Evolutionary conservation across 2,888 invertebrate species (phyloP).

Genomic region (Strigamia maritima): DNA sequence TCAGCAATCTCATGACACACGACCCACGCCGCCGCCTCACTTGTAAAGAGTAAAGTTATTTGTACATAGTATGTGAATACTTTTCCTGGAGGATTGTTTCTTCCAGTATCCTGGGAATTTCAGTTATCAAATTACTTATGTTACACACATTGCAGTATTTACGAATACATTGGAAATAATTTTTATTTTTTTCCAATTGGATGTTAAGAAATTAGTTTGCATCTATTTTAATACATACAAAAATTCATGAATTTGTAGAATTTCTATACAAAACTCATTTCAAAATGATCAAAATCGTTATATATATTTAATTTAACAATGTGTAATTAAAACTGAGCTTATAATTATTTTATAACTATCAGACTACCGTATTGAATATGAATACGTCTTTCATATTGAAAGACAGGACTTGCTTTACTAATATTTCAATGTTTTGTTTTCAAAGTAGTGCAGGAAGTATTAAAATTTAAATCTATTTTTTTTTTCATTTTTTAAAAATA

Average conservation of each 20-base stretch:
- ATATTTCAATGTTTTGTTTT: neutral
- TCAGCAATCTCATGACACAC: neutral
- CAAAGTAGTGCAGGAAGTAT: neutral
- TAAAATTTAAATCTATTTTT: neutral
- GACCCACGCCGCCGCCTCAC: neutral
- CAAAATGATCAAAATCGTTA: neutral
- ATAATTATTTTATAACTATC: neutral
- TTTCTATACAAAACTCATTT: neutral
- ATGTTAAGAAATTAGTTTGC: too few species aligned
- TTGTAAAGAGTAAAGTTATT: constrained; percentile 13
- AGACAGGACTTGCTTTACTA: neutral
- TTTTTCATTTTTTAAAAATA: neutral
- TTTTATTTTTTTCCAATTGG: too few species aligned
- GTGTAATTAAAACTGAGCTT: neutral
- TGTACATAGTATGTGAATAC: constrained; percentile 17
- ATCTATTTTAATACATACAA: neutral
- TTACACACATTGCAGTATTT: neutral
- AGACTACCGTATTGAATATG: neutral
- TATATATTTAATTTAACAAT: neutral
- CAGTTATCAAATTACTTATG: neutral
- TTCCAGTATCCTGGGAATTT: neutral
- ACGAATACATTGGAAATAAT: neutral
- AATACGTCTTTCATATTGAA: constrained; percentile 15
- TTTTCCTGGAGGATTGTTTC: neutral
- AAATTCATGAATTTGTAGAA: neutral